Base-by-base conservation (phyloP, 2,797 vertebrate species). In the Sus cebifrons region DNA sequence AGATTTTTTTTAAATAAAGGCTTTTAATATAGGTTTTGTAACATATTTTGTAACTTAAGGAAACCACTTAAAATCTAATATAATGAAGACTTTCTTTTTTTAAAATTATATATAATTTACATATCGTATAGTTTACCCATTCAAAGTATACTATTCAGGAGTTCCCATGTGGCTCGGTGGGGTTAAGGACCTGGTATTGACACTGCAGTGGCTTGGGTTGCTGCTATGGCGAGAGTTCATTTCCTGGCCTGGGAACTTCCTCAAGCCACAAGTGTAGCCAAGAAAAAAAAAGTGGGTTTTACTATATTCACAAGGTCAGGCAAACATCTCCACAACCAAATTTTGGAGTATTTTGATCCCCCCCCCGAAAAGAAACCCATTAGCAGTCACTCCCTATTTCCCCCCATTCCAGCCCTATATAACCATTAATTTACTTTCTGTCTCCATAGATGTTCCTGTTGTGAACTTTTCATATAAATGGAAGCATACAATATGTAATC, bases 1-100 rank as follows among this genome's bases (percentile, higher is more conserved):
- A 6, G 62, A 13, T 16, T 56, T 56, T 56, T 56, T 56, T 56
- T 16, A 14, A 56, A 13, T 11, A 56, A 56, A 56, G 54, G 23
- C 62, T 64, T 64, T 64, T 64, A 64, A 13, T 27, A 25, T 64
- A 25, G 25, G 17, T 77, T 86, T 82, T 23, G 0, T 62, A 49
- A 32, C 56, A 71, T 79, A 68, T 77, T 86, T 82, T 23, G 0
- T 62, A 49, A 32, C 56, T 79, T 79, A 68, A 68, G 60, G 71
- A 75, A 74, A 81, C 87, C 32, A 54, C 54, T 89, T 81, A 96
- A 82, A 78, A 87, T 54, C 25, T 21, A 85, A 1, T 85, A 3
- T 64, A 89, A 81, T 90, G 52, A 93, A 95, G 83, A 71, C n/a
- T 84, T 14, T 86, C 65, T 86, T 58, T 65, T 17, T 86, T 88